phyloP scores from a whole-genome alignment of 2,113 vertebrate genomes.

The Nansenia antarctica region DNA sequence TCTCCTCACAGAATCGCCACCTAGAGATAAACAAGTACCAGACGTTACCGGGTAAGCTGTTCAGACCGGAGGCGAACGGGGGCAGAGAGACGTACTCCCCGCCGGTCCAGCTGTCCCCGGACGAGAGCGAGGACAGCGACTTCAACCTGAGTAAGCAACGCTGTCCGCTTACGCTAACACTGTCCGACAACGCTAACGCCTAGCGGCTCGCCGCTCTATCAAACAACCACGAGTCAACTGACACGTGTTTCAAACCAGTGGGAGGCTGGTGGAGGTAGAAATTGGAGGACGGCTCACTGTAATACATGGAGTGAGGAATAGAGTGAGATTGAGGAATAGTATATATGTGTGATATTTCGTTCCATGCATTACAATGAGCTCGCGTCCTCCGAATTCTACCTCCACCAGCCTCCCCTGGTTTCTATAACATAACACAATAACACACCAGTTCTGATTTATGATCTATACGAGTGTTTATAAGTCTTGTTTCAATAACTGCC shows the following conservation, averaged over 20 bases:
- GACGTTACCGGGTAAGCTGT: conserved; percentile 88
- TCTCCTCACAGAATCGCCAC: conserved; percentile 69
- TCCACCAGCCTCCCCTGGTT: neutral
- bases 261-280: too few relatives aligned
- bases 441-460: too few relatives aligned
- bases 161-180: neutral
- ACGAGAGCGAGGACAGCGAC: conserved; percentile 56
- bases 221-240: neutral
- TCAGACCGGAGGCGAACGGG: conserved; percentile 70
- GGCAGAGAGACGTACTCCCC: conserved; percentile 62
- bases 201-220: neutral
- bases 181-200: neutral
- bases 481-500: neutral
- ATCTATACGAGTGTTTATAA: too few relatives aligned
- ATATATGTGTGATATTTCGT: too few relatives aligned
- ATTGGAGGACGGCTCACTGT: too few relatives aligned
- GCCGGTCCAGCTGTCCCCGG: conserved; percentile 48
- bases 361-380: too few relatives aligned
- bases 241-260: neutral
- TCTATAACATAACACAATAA: neutral
- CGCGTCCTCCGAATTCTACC: too few relatives aligned
- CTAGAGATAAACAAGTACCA: conserved; percentile 83
- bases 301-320: too few relatives aligned
- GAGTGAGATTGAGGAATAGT: too few relatives aligned
- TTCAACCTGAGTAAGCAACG: conserved; percentile 78